Percentiles rank a stretch among this genome's conserved stretches.
Evolutionary conservation across 2,888 invertebrate species (phyloP).

Genomic region (Scaptomyza flava): DNA sequence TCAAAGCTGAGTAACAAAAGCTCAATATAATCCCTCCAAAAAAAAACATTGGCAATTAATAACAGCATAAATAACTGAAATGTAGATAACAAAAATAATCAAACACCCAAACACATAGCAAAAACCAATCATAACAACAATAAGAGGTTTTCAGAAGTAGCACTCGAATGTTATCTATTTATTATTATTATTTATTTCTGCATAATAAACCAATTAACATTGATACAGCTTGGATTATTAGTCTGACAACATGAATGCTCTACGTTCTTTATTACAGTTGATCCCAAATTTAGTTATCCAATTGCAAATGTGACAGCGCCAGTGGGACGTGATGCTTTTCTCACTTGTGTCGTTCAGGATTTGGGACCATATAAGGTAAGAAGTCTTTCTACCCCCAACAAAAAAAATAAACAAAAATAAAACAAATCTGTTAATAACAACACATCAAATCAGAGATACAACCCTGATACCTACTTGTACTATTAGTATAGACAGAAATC

Average conservation of each 20-base stretch:
- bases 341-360: slow-evolving; percentile 89
- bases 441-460: slow-evolving; percentile 41
- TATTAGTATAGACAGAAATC: neutral
- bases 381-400: neutral
- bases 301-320: slow-evolving; percentile 89
- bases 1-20: neutral
- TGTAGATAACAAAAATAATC: neutral
- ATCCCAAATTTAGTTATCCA: slow-evolving; percentile 88
- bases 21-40: neutral
- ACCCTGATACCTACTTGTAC: neutral
- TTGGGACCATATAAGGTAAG: slow-evolving; percentile 88
- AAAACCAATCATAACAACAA: slow-evolving; percentile 6
- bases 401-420: neutral
- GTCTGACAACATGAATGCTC: slow-evolving; percentile 31
- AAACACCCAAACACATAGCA: neutral
- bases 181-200: neutral
- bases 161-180: neutral
- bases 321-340: slow-evolving; percentile 88
- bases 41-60: neutral
- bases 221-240: slow-evolving; percentile 36
- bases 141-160: slow-evolving; percentile 2
- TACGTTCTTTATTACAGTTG: slow-evolving; percentile 85
- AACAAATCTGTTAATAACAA: slow-evolving; percentile 44
- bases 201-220: slow-evolving; percentile 42
- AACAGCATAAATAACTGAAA: neutral